Evolutionary conservation across 2,888 invertebrate species (phyloP).

Genomic region (Cephus pygmeus): DNA sequence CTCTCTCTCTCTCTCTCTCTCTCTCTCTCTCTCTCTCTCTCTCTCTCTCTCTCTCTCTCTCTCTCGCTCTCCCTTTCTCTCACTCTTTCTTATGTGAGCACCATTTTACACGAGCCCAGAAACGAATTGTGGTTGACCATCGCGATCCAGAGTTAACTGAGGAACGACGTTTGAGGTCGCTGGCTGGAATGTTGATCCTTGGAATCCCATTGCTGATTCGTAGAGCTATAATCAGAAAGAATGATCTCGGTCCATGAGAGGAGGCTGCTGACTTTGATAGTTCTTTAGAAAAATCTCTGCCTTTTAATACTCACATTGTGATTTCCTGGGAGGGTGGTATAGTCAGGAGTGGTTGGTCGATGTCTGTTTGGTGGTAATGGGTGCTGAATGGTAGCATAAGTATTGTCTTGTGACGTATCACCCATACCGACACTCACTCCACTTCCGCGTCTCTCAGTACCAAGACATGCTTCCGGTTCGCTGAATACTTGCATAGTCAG

Average conservation of each 20-base stretch:
- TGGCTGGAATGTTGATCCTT: slow-evolving; percentile 69
- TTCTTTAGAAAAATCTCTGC: background rate
- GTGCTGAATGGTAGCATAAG: slow-evolving; percentile 84
- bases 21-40: slow-evolving; percentile 1
- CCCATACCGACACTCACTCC: slow-evolving; percentile 65
- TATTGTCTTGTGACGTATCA: slow-evolving; percentile 73
- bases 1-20: slow-evolving; percentile 9
- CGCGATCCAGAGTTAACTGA: slow-evolving; percentile 69
- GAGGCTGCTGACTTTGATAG: background rate
- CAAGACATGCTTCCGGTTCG: slow-evolving; percentile 75
- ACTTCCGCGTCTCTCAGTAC: slow-evolving; percentile 68
- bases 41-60: slow-evolving; percentile 7
- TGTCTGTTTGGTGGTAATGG: slow-evolving; percentile 66
- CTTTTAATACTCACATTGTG: slow-evolving; percentile 66
- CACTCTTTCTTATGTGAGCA: background rate
- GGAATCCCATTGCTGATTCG: slow-evolving; percentile 74
- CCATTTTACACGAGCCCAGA: slow-evolving; percentile 70
- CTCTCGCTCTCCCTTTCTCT: background rate
- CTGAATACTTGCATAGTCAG: slow-evolving; percentile 93
- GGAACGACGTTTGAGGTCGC: slow-evolving; percentile 55
- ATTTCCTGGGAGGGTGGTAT: slow-evolving; percentile 69
- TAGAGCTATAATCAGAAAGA: slow-evolving; percentile 67
- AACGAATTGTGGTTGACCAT: slow-evolving; percentile 72
- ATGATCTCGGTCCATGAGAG: slow-evolving; percentile 11
- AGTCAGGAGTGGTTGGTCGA: slow-evolving; percentile 63